Percentiles rank a stretch among this genome's conserved stretches.
Conservation (phyloP, 2,888 invertebrate genomes). For the Mimas tiliae region DNA sequence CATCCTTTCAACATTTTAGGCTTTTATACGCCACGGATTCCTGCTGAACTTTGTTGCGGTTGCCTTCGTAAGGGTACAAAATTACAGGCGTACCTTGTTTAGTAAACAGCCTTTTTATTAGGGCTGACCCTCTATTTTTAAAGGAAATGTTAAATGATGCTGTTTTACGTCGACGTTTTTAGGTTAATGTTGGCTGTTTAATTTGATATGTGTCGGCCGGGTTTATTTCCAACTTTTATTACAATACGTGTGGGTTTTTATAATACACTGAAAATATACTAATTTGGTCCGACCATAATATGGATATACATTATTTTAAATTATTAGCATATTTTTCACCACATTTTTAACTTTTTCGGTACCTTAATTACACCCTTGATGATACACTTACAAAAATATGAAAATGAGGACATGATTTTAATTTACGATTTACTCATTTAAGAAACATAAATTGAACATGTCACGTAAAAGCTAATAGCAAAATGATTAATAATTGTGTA, state of each 20-base stretch:
- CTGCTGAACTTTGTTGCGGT: neutral
- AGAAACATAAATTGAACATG: too few species aligned
- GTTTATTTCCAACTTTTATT: constrained; percentile 10
- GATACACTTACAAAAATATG: too few species aligned
- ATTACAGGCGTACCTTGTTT: constrained; percentile 28
- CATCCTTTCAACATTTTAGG: constrained; percentile 24
- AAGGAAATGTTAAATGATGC: constrained; percentile 28
- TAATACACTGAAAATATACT: neutral
- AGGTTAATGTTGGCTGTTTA: constrained; percentile 23
- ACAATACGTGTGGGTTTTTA: neutral
- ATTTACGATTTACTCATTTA: too few species aligned
- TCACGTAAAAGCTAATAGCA: too few species aligned
- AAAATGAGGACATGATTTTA: too few species aligned
- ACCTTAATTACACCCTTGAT: too few species aligned
- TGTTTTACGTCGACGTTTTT: constrained; percentile 24
- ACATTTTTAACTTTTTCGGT: too few species aligned
- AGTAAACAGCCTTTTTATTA: constrained; percentile 27
- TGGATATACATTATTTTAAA: too few species aligned
- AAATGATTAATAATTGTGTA: too few species aligned
- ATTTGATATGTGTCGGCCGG: constrained; percentile 9
- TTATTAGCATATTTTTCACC: too few species aligned
- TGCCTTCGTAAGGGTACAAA: constrained; percentile 7
- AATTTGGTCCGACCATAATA: neutral
- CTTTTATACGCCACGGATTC: constrained; percentile 2
- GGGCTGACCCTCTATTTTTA: constrained; percentile 27